Evolutionary conservation across 2,113 vertebrate species (phyloP).

Genomic region (Mus spicilegus): DNA sequence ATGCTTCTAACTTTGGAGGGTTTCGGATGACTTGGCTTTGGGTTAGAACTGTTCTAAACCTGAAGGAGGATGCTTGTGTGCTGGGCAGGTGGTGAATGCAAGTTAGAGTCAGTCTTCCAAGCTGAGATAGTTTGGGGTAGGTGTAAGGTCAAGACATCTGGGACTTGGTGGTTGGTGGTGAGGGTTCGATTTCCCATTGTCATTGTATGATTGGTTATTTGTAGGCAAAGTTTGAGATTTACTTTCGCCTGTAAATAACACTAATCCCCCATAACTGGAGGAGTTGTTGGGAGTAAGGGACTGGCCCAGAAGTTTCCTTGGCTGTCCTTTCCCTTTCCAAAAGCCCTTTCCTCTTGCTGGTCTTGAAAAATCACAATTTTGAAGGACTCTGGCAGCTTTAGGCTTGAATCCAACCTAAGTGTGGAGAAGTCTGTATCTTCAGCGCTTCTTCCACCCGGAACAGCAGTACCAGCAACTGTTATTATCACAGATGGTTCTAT

Average conservation of each 20-base stretch:
- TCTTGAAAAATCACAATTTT: not conserved
- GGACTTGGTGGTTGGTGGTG: not conserved
- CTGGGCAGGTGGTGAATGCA: not conserved
- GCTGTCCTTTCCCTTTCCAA: not conserved
- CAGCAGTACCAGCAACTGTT: not conserved
- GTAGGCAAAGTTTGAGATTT: not conserved
- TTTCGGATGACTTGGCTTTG: not conserved
- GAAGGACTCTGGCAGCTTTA: not conserved
- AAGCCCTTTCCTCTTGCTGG: not conserved
- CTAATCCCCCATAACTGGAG: not conserved
- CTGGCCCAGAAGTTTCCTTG: not conserved
- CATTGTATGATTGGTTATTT: not conserved
- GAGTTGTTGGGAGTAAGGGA: not conserved
- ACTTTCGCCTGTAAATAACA: not conserved
- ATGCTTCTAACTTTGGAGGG: not conserved
- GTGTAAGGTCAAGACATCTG: not conserved
- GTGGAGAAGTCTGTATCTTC: not conserved
- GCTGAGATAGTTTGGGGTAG: not conserved
- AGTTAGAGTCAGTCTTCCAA: not conserved
- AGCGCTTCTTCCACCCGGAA: not conserved
- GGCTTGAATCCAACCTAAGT: not conserved
- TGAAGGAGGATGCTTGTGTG: not conserved
- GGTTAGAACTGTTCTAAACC: not conserved
- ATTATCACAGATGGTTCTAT: conserved; percentile 4
- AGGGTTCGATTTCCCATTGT: not conserved